A percentile compares a stretch with the other conserved stretches of the same genome.
Conservation (phyloP, 1,140 invertebrate species). For the Rhopalosiphum maidis region DNA sequence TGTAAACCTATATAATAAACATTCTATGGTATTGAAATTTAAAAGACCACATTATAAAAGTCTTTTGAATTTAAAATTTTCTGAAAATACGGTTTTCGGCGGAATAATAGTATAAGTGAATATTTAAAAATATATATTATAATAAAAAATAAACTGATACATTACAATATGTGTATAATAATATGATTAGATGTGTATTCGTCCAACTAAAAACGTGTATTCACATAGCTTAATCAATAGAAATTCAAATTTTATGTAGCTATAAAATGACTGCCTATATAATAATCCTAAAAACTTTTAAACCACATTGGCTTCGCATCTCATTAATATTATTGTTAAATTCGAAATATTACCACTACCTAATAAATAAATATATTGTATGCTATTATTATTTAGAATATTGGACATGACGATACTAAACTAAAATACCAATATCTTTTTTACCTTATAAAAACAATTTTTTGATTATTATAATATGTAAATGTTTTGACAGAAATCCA, state of each 20-base stretch:
- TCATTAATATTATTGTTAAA: not conserved
- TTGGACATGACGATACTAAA: not conserved
- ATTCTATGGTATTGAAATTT: not conserved
- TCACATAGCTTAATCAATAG: not conserved
- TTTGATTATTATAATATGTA: not conserved
- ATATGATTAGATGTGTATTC: not conserved
- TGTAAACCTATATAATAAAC: not conserved
- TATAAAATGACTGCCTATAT: not conserved
- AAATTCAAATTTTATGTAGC: not conserved
- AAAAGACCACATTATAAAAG: not conserved
- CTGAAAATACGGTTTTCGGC: not conserved
- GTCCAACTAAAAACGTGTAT: not conserved
- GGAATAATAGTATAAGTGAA: not conserved
- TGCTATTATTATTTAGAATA: not conserved
- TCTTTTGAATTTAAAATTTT: conserved; percentile 1
- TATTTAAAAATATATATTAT: not conserved
- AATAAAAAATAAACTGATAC: not conserved
- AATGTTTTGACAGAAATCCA: not conserved
- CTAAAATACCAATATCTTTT: not conserved
- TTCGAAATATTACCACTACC: not conserved
- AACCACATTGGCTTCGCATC: not conserved
- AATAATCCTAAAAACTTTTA: not conserved
- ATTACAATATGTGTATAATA: not conserved
- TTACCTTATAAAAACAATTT: not conserved
- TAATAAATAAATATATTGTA: not conserved